Conservation (phyloP, 1,140 invertebrate genomes). For the Tribolium castaneum region DNA sequence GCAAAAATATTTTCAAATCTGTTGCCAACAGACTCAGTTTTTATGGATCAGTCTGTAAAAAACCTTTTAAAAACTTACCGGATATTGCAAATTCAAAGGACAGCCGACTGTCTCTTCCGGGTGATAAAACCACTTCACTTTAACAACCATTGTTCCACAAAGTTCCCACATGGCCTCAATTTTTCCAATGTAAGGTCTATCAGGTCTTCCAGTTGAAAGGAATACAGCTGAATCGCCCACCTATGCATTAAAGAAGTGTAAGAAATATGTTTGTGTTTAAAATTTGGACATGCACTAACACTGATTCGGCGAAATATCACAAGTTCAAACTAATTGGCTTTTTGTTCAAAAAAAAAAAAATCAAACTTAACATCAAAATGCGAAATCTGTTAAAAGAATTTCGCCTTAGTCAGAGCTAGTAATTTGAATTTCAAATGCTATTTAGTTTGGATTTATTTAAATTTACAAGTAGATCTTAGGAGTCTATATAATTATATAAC, state of each 20-base stretch:
- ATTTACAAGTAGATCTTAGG: not conserved
- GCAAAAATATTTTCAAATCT: too few species aligned
- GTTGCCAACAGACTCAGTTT: too few species aligned
- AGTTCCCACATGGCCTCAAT: constrained; percentile 94
- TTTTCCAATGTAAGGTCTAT: constrained; percentile 91
- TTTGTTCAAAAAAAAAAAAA: not conserved
- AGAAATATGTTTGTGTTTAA: not conserved
- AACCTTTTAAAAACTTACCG: constrained; percentile 67
- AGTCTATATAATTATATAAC: too few species aligned
- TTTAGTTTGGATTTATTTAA: not conserved
- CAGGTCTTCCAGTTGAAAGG: constrained; percentile 86
- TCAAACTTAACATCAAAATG: not conserved
- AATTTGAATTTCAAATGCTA: constrained; percentile 1
- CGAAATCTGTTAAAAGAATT: not conserved
- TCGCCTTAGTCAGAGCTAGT: not conserved
- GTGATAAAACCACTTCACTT: constrained; percentile 96
- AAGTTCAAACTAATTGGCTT: not conserved
- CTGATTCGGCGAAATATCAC: not conserved
- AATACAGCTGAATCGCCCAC: constrained; percentile 93
- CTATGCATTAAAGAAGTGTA: constrained; percentile 62
- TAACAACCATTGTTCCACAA: constrained; percentile 87
- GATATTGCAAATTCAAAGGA: constrained; percentile 74
- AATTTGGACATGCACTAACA: not conserved
- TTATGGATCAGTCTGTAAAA: too few species aligned
- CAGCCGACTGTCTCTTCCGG: constrained; percentile 90